Conservation (phyloP, 1,140 invertebrate species). For the Frieseomelitta varia region DNA sequence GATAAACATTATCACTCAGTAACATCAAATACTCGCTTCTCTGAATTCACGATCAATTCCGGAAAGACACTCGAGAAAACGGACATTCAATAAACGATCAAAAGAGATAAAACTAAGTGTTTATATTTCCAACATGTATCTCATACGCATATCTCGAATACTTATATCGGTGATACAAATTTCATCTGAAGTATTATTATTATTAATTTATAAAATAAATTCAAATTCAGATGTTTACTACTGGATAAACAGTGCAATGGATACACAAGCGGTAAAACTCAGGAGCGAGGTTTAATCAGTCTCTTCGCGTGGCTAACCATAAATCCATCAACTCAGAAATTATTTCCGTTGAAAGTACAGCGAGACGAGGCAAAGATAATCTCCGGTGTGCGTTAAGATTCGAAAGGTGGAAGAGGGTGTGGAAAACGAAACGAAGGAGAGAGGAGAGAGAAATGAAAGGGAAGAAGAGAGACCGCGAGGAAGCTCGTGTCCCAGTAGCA, state of each 20-base stretch:
- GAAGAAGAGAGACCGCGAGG: not conserved
- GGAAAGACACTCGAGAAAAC: not conserved
- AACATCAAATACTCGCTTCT: too few species aligned
- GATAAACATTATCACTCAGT: too few species aligned
- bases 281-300: slow-evolving; percentile 11
- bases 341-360: slow-evolving; percentile 21
- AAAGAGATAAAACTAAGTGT: not conserved
- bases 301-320: not conserved
- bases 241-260: not conserved
- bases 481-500: slow-evolving; percentile 70
- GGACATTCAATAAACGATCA: not conserved
- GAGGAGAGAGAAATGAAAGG: too few species aligned
- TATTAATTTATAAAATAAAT: too few species aligned
- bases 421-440: not conserved
- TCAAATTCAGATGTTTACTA: not conserved
- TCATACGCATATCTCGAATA: too few species aligned
- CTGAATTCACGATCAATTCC: too few species aligned
- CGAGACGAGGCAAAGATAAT: slow-evolving; percentile 36
- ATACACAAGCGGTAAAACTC: not conserved
- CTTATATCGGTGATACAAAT: too few species aligned
- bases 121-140: too few species aligned
- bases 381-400: slow-evolving; percentile 55
- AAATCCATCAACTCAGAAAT: slow-evolving; percentile 46
- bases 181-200: too few species aligned
- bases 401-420: slow-evolving; percentile 42